These are phyloP conservation scores for Himantopus leucocephalus DNA, from an alignment of 2,113 vertebrate genomes.

Conservation along the genomic window DNA sequence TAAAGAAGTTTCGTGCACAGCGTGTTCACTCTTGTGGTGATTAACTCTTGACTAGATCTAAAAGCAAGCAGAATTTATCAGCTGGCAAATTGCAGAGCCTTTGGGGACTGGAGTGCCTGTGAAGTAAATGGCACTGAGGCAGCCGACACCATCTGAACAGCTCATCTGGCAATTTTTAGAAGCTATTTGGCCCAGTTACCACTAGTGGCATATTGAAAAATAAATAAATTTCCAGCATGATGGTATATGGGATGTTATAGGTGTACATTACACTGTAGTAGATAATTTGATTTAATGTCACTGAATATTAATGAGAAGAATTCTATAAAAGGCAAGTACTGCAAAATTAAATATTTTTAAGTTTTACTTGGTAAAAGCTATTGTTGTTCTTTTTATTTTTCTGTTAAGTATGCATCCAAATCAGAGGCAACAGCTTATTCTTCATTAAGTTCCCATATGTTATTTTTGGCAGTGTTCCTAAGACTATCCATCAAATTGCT, in stretches of 20 bases:
- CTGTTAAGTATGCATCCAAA: neutral
- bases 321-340: neutral
- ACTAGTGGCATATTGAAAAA: neutral
- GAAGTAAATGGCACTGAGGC: neutral
- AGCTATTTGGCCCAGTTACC: neutral
- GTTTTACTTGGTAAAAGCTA: neutral
- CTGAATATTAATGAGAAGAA: neutral
- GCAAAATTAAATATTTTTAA: neutral
- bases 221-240: neutral
- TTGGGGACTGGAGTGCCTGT: neutral
- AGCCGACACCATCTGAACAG: neutral
- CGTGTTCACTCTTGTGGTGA: neutral
- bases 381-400: neutral
- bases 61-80: neutral
- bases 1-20: neutral
- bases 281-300: neutral
- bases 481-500: neutral
- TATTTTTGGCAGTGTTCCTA: neutral
- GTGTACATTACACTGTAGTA: neutral
- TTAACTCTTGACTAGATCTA: neutral
- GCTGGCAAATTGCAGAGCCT: neutral
- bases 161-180: neutral
- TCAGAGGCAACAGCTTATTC: neutral
- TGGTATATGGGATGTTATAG: neutral
- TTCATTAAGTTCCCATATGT: slow-evolving; percentile 10